These are phyloP conservation scores for Galendromus occidentalis DNA, from an alignment of 1,140 invertebrate genomes.

Conservation along the genomic window DNA sequence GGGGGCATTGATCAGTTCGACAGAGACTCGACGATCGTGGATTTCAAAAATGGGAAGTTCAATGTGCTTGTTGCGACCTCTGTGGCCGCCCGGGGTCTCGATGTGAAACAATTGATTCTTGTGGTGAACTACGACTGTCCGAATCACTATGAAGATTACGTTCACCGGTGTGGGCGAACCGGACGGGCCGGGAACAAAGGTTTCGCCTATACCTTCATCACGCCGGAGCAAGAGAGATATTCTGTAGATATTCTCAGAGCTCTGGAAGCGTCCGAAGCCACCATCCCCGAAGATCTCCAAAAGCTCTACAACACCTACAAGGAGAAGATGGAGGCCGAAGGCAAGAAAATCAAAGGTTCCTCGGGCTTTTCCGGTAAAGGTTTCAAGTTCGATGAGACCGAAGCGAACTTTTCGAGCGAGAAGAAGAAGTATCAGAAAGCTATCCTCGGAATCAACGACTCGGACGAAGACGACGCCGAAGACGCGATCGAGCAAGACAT, in stretches of 20 bases:
- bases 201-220: constrained; percentile 84
- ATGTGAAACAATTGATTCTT: constrained; percentile 91
- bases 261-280: constrained; percentile 54
- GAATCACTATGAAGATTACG: constrained; percentile 99
- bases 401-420: constrained; percentile 80
- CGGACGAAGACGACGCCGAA: constrained; percentile 93
- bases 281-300: constrained; percentile 50
- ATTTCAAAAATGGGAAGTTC: constrained; percentile 82
- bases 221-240: constrained; percentile 75
- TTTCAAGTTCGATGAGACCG: constrained; percentile 97
- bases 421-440: constrained; percentile 97
- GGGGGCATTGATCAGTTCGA: constrained; percentile 99
- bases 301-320: constrained; percentile 76
- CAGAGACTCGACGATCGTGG: constrained; percentile 86
- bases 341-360: constrained; percentile 71
- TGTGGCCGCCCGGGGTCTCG: constrained; percentile 84
- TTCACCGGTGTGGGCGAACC: constrained; percentile 77
- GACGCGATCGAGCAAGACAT: constrained; percentile 89
- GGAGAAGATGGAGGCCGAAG: constrained; percentile 58
- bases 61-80: constrained; percentile 63
- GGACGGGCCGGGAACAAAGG: constrained; percentile 90
- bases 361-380: constrained; percentile 93
- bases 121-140: constrained; percentile 99
- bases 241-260: constrained; percentile 80
- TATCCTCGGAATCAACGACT: constrained; percentile 77